Evolutionary conservation across 2,888 invertebrate species (phyloP).

Genomic region (Reticulitermes lucifugus): DNA sequence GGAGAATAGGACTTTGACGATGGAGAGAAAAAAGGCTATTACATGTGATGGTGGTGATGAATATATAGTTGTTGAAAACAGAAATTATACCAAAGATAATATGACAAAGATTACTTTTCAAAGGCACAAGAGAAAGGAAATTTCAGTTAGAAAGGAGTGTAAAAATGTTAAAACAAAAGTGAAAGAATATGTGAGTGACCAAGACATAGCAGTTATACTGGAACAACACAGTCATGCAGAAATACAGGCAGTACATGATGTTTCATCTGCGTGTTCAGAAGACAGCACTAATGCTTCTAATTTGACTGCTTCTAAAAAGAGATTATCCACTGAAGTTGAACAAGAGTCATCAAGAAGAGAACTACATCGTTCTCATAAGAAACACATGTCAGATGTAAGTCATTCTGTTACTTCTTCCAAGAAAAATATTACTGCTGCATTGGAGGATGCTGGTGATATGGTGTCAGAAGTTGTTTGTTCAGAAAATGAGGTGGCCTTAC

Average conservation of each 20-base stretch:
- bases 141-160: not conserved
- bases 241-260: not conserved
- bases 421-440: no score
- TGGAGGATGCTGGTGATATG: no score
- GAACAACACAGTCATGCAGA: not conserved
- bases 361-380: not conserved
- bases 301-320: not conserved
- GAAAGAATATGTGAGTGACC: not conserved
- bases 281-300: no score
- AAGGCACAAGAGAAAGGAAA: constrained; percentile 27
- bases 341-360: not conserved
- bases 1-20: not conserved
- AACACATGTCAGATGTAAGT: not conserved
- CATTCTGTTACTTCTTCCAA: not conserved
- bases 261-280: not conserved
- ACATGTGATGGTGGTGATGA: not conserved
- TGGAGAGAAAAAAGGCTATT: not conserved
- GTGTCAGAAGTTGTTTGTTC: no score
- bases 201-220: not conserved
- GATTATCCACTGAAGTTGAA: not conserved
- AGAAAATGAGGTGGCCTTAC: no score
- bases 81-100: constrained; percentile 44
- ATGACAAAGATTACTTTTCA: constrained; percentile 44
- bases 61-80: constrained; percentile 44
- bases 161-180: not conserved